A percentile compares a stretch with the other conserved stretches of the same genome.
These are phyloP conservation scores for Megaceryle alcyon DNA, from an alignment of 2,797 vertebrate species.

Conservation along the genomic window DNA sequence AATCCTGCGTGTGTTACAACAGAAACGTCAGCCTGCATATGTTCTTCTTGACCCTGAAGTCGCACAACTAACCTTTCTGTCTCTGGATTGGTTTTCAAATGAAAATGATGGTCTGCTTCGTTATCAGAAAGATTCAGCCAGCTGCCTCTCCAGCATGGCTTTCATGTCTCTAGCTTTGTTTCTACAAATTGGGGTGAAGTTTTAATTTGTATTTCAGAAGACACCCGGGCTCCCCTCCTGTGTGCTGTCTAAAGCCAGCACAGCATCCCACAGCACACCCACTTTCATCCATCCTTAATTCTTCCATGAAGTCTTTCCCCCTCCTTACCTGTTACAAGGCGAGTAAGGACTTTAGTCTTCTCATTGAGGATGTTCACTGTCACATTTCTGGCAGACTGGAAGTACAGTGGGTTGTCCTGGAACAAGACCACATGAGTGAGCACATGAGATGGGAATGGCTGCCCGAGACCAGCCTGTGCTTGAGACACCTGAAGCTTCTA, in stretches of 20 bases:
- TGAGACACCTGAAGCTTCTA: neutral
- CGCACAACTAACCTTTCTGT: constrained; percentile 32
- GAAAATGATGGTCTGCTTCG: neutral
- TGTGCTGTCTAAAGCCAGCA: neutral
- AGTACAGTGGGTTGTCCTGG: constrained; percentile 93
- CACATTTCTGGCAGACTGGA: constrained; percentile 97
- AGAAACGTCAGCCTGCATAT: constrained; percentile 40
- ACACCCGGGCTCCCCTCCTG: neutral
- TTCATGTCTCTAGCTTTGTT: constrained; percentile 12
- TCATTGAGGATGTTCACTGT: constrained; percentile 94
- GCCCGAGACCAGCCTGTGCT: neutral
- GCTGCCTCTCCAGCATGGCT: neutral
- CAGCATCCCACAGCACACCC: neutral
- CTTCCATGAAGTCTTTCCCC: neutral
- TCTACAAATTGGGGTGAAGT: neutral
- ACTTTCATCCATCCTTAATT: neutral
- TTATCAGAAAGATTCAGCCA: constrained; percentile 22
- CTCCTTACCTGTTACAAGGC: constrained; percentile 92
- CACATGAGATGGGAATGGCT: neutral
- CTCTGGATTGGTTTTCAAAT: constrained; percentile 18
- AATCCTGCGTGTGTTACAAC: constrained; percentile 18
- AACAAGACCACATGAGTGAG: constrained; percentile 53
- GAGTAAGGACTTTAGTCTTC: constrained; percentile 93
- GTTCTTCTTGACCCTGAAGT: constrained; percentile 45
- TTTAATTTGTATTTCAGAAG: neutral